Percentiles rank a stretch among this genome's conserved stretches.
phyloP scores from a whole-genome alignment of 2,113 vertebrate species.

The Brachyhypopomus gauderio region DNA sequence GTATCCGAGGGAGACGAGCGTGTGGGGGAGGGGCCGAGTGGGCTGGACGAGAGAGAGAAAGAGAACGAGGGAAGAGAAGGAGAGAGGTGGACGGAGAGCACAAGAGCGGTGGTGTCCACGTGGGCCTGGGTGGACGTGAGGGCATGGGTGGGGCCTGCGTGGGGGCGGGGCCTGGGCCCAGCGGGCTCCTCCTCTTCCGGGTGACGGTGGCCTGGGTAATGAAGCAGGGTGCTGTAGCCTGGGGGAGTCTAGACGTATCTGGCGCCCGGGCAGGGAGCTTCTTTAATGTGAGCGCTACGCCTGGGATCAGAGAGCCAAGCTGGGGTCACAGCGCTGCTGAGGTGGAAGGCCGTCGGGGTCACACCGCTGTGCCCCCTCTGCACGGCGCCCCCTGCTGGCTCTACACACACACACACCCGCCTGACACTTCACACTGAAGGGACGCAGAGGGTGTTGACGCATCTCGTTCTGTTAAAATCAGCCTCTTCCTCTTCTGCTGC shows the following conservation, averaged over 20 bases:
- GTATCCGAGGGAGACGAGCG: constrained; percentile 33
- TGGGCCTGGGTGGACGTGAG: background rate
- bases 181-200: constrained; percentile 75
- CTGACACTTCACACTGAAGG: too few species aligned
- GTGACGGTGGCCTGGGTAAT: constrained; percentile 76
- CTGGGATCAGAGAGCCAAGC: constrained; percentile 66
- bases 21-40: constrained; percentile 18
- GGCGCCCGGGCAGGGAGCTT: constrained; percentile 58
- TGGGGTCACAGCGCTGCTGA: constrained; percentile 47
- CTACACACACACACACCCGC: too few species aligned
- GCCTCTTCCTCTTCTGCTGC: background rate
- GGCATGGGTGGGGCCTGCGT: constrained; percentile 6
- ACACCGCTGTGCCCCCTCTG: background rate
- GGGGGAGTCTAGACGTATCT: constrained; percentile 79
- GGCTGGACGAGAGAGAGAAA: background rate
- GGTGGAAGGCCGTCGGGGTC: constrained; percentile 41
- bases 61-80: background rate
- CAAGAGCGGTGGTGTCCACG: background rate
- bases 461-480: constrained; percentile 37
- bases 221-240: constrained; percentile 68
- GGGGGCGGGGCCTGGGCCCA: constrained; percentile 55
- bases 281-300: constrained; percentile 71
- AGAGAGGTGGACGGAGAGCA: background rate
- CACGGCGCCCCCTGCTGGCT: too few species aligned
- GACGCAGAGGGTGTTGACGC: background rate